A percentile compares a stretch with the other conserved stretches of the same genome.
Evolutionary conservation across 2,113 vertebrate genomes (phyloP).

Genomic region (Gallinago undulata): DNA sequence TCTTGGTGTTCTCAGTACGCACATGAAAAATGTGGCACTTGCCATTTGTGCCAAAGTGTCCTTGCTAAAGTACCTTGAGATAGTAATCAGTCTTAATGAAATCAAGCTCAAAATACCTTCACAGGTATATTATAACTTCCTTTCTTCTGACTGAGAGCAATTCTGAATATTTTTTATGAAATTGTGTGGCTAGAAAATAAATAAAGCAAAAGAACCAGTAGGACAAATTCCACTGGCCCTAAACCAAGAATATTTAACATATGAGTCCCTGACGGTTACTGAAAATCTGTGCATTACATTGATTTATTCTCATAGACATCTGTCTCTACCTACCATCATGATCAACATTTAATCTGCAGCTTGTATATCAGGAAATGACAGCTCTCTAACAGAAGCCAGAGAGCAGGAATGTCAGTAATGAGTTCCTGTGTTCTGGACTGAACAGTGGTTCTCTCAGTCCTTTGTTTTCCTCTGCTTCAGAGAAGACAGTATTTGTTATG

Average conservation of each 20-base stretch:
- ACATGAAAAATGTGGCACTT: not conserved
- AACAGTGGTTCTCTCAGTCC: not conserved
- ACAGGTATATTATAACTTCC: not conserved
- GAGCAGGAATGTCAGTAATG: not conserved
- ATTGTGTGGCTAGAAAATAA: not conserved
- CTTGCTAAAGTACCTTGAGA: not conserved
- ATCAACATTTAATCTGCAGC: not conserved
- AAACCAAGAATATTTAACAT: not conserved
- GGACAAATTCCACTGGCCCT: not conserved
- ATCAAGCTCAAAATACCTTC: not conserved
- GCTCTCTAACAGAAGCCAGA: not conserved
- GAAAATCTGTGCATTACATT: not conserved
- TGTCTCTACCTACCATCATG: not conserved
- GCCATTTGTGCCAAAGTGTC: not conserved
- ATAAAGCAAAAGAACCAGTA: not conserved
- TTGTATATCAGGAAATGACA: not conserved
- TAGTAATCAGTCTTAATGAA: not conserved
- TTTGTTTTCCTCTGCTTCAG: not conserved
- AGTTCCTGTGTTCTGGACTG: not conserved
- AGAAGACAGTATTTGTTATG: not conserved
- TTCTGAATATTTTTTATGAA: not conserved
- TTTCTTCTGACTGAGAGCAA: not conserved
- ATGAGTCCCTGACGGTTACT: not conserved
- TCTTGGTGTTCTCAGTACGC: not conserved
- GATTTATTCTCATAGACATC: not conserved